These are phyloP conservation scores for Trogon melanurus DNA, from an alignment of 2,113 vertebrate species.

Conservation along the genomic window DNA sequence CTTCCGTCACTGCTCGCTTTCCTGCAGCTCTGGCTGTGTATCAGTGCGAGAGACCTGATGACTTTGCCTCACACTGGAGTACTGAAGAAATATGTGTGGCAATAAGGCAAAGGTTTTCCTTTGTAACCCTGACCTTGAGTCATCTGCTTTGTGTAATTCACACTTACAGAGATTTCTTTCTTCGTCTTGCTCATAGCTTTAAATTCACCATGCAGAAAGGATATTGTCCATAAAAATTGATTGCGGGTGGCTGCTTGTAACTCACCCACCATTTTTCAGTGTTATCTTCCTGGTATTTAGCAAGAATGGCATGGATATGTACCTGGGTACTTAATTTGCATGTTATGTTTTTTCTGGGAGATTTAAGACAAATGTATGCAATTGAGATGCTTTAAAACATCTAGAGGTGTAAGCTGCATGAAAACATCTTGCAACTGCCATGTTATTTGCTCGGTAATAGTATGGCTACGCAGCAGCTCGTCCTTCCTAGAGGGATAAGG, in stretches of 20 bases:
- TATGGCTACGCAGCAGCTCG: background rate
- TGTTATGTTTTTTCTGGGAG: background rate
- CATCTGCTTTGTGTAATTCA: background rate
- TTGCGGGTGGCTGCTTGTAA: background rate
- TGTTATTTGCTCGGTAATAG: background rate
- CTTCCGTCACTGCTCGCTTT: background rate
- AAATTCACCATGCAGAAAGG: background rate
- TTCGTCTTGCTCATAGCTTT: background rate
- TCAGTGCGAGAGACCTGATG: background rate
- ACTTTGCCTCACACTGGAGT: background rate
- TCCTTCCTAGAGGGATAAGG: background rate
- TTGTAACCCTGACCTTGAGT: background rate
- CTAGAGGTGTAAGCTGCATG: background rate
- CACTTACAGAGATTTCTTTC: background rate
- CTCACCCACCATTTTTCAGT: background rate
- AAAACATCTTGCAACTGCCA: background rate
- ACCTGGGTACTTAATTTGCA: background rate
- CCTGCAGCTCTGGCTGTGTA: background rate
- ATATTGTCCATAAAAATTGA: background rate
- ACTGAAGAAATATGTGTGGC: background rate
- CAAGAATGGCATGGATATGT: background rate
- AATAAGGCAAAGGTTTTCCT: background rate
- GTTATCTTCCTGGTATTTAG: background rate
- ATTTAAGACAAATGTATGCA: background rate
- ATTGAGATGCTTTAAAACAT: background rate